These are phyloP conservation scores for Speoplatyrhinus poulsoni DNA, from an alignment of 2,113 vertebrate genomes.

Conservation along the genomic window DNA sequence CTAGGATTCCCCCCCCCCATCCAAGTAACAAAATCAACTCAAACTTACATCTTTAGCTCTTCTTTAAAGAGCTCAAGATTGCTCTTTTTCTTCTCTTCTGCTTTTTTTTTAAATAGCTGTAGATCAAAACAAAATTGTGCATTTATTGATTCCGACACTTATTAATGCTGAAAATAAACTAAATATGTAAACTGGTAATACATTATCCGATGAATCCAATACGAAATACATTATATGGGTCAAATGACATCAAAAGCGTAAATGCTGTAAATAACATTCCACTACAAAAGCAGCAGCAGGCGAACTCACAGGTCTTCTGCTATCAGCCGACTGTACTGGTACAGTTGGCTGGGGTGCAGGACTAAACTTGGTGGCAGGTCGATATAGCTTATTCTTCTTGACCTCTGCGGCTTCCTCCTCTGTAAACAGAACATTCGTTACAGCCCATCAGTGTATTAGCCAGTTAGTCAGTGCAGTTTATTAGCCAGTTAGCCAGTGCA, in stretches of 20 bases:
- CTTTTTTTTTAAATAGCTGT: slow-evolving; percentile 74
- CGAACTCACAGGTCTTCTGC: slow-evolving; percentile 73
- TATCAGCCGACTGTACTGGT: slow-evolving; percentile 53
- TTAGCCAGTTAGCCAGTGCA: no score
- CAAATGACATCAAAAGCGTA: neutral
- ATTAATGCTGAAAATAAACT: no score
- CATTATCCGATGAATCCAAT: no score
- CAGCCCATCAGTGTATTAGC: no score
- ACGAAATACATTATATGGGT: no score
- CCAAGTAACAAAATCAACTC: no score
- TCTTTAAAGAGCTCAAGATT: slow-evolving; percentile 83
- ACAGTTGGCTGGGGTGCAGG: slow-evolving; percentile 58
- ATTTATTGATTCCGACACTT: no score
- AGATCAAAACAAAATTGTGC: slow-evolving; percentile 10
- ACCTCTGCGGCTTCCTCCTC: slow-evolving; percentile 76
- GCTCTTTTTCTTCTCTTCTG: slow-evolving; percentile 82
- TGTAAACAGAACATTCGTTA: slow-evolving; percentile 39
- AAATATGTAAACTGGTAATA: no score
- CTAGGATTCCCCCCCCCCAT: no score
- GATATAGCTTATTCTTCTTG: slow-evolving; percentile 77
- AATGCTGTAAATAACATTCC: neutral
- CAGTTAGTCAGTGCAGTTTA: no score
- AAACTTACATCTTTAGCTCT: slow-evolving; percentile 78
- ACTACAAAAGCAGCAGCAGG: neutral
- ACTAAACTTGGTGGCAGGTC: slow-evolving; percentile 71